phyloP scores from a whole-genome alignment of 2,888 invertebrate species.

The Ptilodon capucinus region DNA sequence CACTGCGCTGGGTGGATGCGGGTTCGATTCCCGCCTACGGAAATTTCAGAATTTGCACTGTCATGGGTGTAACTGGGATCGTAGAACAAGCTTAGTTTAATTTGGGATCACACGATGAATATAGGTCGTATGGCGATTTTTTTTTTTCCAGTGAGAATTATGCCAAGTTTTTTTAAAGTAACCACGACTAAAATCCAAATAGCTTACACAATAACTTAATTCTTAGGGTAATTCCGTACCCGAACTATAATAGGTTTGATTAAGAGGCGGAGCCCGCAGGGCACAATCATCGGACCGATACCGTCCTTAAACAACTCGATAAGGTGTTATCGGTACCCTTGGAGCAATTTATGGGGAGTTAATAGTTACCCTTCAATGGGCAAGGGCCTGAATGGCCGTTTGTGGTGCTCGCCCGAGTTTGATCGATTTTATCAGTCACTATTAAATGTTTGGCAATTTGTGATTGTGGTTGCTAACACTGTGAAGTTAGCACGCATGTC shows the following conservation, averaged over 20 bases:
- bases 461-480: not conserved
- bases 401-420: slow-evolving; percentile 26
- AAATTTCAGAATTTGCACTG: no score
- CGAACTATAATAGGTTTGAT: slow-evolving; percentile 57
- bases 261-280: slow-evolving; percentile 60
- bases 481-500: slow-evolving; percentile 4
- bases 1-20: no score
- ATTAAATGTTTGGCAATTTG: slow-evolving; percentile 2
- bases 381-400: slow-evolving; percentile 26
- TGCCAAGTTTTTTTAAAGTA: no score
- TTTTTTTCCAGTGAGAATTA: no score
- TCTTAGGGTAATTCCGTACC: slow-evolving; percentile 28
- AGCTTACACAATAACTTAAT: slow-evolving; percentile 15
- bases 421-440: slow-evolving; percentile 14
- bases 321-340: slow-evolving; percentile 71
- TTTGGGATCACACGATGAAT: no score
- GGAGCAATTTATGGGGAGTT: slow-evolving; percentile 70
- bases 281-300: slow-evolving; percentile 69
- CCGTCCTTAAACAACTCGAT: slow-evolving; percentile 71
- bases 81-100: no score
- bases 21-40: no score
- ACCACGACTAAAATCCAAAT: no score
- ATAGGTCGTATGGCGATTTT: no score
- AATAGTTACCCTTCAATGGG: slow-evolving; percentile 67
- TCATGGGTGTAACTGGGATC: no score